Base-by-base conservation (phyloP, 2,113 vertebrate genomes). In the Lagopus muta region DNA sequence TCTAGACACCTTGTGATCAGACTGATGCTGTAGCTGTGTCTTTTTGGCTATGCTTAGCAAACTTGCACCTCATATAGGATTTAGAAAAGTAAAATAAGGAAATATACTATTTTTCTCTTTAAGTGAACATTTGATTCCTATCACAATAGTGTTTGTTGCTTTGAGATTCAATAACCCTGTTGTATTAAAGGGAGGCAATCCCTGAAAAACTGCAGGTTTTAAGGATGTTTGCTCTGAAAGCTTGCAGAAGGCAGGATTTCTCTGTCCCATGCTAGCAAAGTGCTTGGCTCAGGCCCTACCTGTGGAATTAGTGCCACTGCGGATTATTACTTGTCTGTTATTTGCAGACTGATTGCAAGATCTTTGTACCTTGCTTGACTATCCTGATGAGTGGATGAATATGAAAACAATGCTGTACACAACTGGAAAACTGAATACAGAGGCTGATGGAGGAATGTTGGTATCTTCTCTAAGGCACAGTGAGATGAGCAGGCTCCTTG, bases 61-160 rank as follows among this genome's bases (percentile, higher is more conserved):
- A 66, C 61, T 42, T 66, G 34, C 77, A 89, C 77, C 57, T 93
- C 83, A 67, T 32, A 74, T 58, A 82, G 36, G 52, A 84, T 75
- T 67, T 75, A 42, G 81, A 78, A 42, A 71, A 89, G 28, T 84
- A 60, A 95, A 92, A 81, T 34, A 90, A 36, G 64, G 69, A 90
- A 90, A 47, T 28, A 22, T 0, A 0, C n/a, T 70, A 15, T 7
- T 2, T 58, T n/a, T 8, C 10, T 48, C 28, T 55, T 82, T 85
- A 61, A 79, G 43, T 70, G 28, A 89, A 20, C 81, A 65, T 94
- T 94, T 92, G 81, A 93, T 91, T 91, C 48, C 47, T 67, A 73
- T 78, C 74, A 93, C 87, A 96, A 65, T 76, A 7, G 52, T 61
- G 47, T 89, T 82, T 73, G 30, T 74, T 95, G 87, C 48, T 62